Percentiles rank a stretch among this genome's conserved stretches.
Evolutionary conservation across 2,888 invertebrate genomes (phyloP).

Genomic region (Meandrusa payeni): DNA sequence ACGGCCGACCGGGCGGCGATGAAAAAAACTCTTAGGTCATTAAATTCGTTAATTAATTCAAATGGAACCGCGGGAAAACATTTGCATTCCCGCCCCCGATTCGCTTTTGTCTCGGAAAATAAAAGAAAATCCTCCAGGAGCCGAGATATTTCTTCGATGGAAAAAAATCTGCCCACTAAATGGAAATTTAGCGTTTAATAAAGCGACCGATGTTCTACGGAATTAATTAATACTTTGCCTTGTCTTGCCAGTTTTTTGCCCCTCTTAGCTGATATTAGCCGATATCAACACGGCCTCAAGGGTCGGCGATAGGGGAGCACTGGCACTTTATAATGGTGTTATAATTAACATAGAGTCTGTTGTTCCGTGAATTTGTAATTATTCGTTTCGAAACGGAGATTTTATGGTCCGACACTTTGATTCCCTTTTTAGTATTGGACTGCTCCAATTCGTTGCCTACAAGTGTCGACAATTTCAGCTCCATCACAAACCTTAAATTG

Average conservation of each 20-base stretch:
- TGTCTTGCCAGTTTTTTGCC: conserved; percentile 63
- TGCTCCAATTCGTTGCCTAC: no score
- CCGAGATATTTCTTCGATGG: conserved; percentile 35
- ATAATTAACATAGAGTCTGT: conserved; percentile 76
- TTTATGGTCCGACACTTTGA: conserved; percentile 63
- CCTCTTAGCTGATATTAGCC: conserved; percentile 56
- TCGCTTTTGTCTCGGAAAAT: conserved; percentile 56
- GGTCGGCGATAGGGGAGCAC: conserved; percentile 54
- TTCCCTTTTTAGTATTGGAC: conserved; percentile 1
- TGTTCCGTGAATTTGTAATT: conserved; percentile 66
- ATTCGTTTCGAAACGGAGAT: conserved; percentile 67
- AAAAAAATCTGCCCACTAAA: conserved; percentile 59
- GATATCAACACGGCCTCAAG: conserved; percentile 49
- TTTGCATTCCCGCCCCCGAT: conserved; percentile 64
- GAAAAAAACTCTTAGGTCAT: conserved; percentile 76
- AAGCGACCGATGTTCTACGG: conserved; percentile 58
- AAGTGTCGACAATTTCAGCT: no score
- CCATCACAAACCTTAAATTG: no score
- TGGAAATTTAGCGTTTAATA: conserved; percentile 75
- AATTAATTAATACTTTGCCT: conserved; percentile 74
- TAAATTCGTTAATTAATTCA: conserved; percentile 80
- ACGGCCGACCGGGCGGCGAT: conserved; percentile 54
- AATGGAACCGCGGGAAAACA: conserved; percentile 77
- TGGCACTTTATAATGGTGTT: conserved; percentile 66
- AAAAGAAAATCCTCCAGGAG: conserved; percentile 54